These are phyloP conservation scores for Incurvaria masculella DNA, from an alignment of 2,888 invertebrate species.

Conservation along the genomic window DNA sequence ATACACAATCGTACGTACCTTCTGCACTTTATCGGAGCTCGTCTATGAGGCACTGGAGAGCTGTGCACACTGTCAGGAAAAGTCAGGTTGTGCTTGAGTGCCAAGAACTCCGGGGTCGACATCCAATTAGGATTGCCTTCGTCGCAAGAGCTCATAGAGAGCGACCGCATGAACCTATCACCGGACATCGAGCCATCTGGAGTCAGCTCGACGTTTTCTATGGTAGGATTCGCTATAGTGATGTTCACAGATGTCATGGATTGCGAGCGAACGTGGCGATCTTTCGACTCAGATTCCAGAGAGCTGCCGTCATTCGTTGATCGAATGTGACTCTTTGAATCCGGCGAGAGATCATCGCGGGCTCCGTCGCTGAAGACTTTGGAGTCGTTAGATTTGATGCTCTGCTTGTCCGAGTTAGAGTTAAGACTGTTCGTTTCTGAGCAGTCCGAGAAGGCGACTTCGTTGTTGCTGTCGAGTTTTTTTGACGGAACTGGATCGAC, in stretches of 20 bases:
- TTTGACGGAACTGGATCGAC: constrained; percentile 23
- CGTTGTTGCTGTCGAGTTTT: constrained; percentile 33
- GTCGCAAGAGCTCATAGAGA: constrained; percentile 64
- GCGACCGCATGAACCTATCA: constrained; percentile 57
- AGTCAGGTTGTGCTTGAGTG: constrained; percentile 74
- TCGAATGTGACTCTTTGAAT: constrained; percentile 41
- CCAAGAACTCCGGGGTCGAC: constrained; percentile 75
- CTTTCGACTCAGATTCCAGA: constrained; percentile 30
- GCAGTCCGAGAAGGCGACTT: constrained; percentile 50
- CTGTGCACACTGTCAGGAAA: constrained; percentile 79
- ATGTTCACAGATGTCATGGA: constrained; percentile 65
- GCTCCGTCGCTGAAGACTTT: constrained; percentile 28
- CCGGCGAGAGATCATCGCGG: constrained; percentile 39
- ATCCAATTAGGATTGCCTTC: constrained; percentile 78
- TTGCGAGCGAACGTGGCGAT: constrained; percentile 50
- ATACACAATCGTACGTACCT: constrained; percentile 45
- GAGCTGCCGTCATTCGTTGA: constrained; percentile 19
- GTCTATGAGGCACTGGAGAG: constrained; percentile 68
- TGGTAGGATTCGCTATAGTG: constrained; percentile 69
- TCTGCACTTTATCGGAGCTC: constrained; percentile 61
- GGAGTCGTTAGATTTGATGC: constrained; percentile 43
- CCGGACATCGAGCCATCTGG: constrained; percentile 57
- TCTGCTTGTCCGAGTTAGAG: constrained; percentile 52
- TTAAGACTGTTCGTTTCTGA: constrained; percentile 52
- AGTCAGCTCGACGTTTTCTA: constrained; percentile 67